These are phyloP conservation scores for Potamarius usumacintae DNA, from an alignment of 2,113 vertebrate species.

Conservation along the genomic window DNA sequence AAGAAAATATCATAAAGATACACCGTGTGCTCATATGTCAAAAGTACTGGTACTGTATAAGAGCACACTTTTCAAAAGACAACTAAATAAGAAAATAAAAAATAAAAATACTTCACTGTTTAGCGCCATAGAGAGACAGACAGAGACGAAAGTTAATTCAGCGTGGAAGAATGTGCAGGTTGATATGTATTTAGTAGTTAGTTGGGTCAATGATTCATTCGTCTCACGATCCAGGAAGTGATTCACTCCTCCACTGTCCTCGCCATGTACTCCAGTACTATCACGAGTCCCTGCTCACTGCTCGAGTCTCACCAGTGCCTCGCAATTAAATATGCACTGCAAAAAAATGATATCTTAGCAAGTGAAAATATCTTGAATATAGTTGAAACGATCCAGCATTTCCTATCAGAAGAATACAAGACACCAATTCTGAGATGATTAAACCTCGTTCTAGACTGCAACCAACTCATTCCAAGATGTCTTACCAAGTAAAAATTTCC, in stretches of 20 bases:
- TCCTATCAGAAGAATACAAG: no score
- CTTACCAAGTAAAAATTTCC: no score
- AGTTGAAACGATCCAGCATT: no score
- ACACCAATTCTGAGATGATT: no score
- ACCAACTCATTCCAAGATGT: no score
- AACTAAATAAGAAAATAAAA: background rate
- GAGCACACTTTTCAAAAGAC: background rate
- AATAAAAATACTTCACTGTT: background rate
- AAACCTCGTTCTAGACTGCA: no score
- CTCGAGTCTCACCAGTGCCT: background rate
- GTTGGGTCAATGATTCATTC: constrained; percentile 65
- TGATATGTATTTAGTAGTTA: constrained; percentile 34
- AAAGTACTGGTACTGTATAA: background rate
- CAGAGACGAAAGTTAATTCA: background rate
- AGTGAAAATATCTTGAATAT: no score
- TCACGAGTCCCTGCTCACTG: background rate
- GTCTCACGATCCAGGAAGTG: constrained; percentile 59
- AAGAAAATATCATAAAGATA: background rate
- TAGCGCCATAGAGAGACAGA: constrained; percentile 27
- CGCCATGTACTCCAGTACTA: background rate
- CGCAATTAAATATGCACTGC: background rate
- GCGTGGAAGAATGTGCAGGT: background rate
- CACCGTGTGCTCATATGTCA: background rate
- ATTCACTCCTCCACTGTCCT: constrained; percentile 49
- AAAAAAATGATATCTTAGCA: no score